Percentiles rank a stretch among this genome's conserved stretches.
phyloP scores from a whole-genome alignment of 2,113 vertebrate genomes.

The Choloepus hoffmanni region DNA sequence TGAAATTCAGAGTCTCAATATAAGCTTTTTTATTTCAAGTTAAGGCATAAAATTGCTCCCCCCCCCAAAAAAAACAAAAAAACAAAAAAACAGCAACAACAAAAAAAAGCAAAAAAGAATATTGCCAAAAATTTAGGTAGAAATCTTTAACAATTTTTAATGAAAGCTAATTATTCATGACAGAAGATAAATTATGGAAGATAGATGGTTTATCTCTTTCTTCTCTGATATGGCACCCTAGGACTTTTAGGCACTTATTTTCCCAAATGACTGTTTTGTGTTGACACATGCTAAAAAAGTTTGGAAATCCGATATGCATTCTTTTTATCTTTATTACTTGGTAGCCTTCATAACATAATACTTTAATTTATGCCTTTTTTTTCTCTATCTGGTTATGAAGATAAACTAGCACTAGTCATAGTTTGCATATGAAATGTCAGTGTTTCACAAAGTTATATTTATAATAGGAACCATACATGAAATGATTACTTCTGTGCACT shows the following conservation, averaged over 20 bases:
- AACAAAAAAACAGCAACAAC: too few species aligned
- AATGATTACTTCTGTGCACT: slow-evolving; percentile 47
- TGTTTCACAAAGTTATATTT: slow-evolving; percentile 30
- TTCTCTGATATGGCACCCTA: not conserved
- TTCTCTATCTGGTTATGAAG: not conserved
- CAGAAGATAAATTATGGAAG: not conserved
- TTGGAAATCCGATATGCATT: not conserved
- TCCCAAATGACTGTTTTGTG: not conserved
- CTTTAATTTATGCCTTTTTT: not conserved
- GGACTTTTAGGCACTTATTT: not conserved
- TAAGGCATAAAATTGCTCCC: not conserved
- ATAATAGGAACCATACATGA: slow-evolving; percentile 24
- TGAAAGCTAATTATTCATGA: not conserved
- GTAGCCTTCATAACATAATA: not conserved
- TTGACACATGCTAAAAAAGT: not conserved
- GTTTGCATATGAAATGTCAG: slow-evolving; percentile 51
- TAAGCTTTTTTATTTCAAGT: slow-evolving; percentile 15
- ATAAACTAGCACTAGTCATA: slow-evolving; percentile 17
- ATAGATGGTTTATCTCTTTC: not conserved
- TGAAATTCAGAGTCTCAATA: not conserved
- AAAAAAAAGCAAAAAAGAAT: not conserved
- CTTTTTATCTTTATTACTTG: slow-evolving; percentile 51
- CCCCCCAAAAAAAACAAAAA: too few species aligned
- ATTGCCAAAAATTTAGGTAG: not conserved
- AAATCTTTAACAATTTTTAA: not conserved